Base-by-base conservation (phyloP, 1,140 invertebrate species). In the Hyphantria cunea region DNA sequence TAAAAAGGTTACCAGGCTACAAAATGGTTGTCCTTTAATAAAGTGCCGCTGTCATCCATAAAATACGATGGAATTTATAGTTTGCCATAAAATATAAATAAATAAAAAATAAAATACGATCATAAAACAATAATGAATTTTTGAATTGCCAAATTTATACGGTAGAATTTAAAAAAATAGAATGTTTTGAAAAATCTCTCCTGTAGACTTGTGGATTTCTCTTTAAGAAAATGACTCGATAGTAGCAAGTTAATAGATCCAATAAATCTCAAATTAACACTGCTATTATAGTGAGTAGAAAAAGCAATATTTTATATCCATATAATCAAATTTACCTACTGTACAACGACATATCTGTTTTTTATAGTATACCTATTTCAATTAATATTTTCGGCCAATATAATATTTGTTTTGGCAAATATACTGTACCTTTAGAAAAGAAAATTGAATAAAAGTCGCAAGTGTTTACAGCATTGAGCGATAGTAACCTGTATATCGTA, bases 301-400 rank as follows among this genome's bases (percentile, higher is more conserved):
- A n/a, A 84, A 80, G 82, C 84, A 81, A 86, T 85, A 85, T 85
- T 84, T 78, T 79, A 83, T 79, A 83, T 80, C 78, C 74, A 37
- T 74, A 70, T 82, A 76, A 77, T 76, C 74, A 72, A 73, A 50
- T 70, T 72, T 71, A 69, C 70, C 68, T 73, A 73, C 68, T 74
- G 70, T 80, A 78, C 76, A 80, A 82, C 69, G 79, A 89, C 84
- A 89, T 87, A 89, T 89, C 86, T 86, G 82, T 79, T 87, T 89
- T n/a, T 86, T 84, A 79, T 84, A 84, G 70, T 74, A 65, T 82
- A 78, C 68, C 68, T 75, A 73, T 63, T 72, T 66, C 70, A 76
- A 76, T 72, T 63, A 58, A 68, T 65, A 68, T 68, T 64, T 63
- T 75, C 71, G 70, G 66, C 74, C 71, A 76, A 74, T 72, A 60